A percentile compares a stretch with the other conserved stretches of the same genome.
Conservation (phyloP, 2,888 invertebrate genomes). For the Rhagonycha fulva region DNA sequence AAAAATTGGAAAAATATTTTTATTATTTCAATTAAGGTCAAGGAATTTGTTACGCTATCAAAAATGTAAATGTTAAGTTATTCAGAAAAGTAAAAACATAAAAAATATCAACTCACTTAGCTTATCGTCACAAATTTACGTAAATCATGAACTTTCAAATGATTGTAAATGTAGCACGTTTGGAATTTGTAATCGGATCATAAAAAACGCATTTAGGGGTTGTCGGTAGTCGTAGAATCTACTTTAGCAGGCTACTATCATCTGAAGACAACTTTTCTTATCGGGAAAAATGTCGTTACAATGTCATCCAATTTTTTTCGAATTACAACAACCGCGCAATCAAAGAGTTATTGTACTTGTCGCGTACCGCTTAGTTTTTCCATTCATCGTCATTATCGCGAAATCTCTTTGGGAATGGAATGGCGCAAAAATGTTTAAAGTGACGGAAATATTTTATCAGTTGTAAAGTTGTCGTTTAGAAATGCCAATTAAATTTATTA, state of each 20-base stretch:
- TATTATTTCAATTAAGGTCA: constrained; percentile 1
- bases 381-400: constrained; percentile 17
- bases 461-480: background rate
- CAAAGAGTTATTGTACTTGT: constrained; percentile 17
- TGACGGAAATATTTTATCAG: constrained; percentile 5
- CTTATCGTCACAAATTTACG: constrained; percentile 5
- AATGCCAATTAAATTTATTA: constrained; percentile 3
- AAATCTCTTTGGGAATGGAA: constrained; percentile 1
- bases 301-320: constrained; percentile 17
- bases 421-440: background rate
- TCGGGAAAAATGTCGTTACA: constrained; percentile 19
- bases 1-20: background rate
- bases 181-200: constrained; percentile 11
- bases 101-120: constrained; percentile 7
- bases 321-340: constrained; percentile 17
- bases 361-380: constrained; percentile 5
- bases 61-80: background rate
- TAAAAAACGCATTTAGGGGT: constrained; percentile 23
- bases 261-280: constrained; percentile 14
- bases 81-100: background rate
- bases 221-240: constrained; percentile 23
- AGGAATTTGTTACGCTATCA: background rate
- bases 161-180: constrained; percentile 15
- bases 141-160: background rate
- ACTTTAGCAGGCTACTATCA: constrained; percentile 14